Evolutionary conservation across 2,888 invertebrate genomes (phyloP).

Genomic region (Timandra comae): DNA sequence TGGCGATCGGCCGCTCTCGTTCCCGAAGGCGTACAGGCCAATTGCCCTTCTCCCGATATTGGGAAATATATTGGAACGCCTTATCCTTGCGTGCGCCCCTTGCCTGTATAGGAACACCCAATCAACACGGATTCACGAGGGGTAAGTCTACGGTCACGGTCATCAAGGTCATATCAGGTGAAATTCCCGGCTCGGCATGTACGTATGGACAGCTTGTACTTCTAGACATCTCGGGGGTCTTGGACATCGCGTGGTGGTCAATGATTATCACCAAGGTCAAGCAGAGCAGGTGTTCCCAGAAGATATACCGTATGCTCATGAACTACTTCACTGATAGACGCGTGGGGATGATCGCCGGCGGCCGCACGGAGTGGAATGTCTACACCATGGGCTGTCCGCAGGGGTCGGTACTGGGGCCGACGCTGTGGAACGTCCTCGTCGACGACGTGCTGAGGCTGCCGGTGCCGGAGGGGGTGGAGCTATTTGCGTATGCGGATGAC

Average conservation of each 20-base stretch:
- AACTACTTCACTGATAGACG: too few relatives aligned
- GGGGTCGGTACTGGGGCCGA: too few relatives aligned
- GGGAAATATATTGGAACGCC: conserved; percentile 18
- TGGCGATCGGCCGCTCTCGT: conserved; percentile 17
- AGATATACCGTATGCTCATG: not conserved
- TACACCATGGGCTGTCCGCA: not conserved
- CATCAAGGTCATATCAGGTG: not conserved
- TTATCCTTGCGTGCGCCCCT: conserved; percentile 15
- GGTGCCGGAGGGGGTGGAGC: too few relatives aligned
- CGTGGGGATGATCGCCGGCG: not conserved
- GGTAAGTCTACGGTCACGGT: not conserved
- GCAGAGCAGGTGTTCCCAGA: not conserved
- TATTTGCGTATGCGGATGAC: too few relatives aligned
- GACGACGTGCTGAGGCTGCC: too few relatives aligned
- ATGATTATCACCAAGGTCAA: conserved; percentile 17
- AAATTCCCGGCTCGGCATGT: not conserved
- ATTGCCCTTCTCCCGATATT: not conserved
- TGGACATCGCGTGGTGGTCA: conserved; percentile 28
- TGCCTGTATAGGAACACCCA: conserved; percentile 10
- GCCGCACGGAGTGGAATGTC: not conserved
- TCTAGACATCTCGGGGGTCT: conserved; percentile 31
- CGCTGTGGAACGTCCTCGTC: too few relatives aligned
- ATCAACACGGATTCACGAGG: not conserved
- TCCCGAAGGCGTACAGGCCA: conserved; percentile 17
- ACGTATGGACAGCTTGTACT: conserved; percentile 14